Evolutionary conservation across 1,140 invertebrate species (phyloP).

Genomic region (Tetragonula clypearis): DNA sequence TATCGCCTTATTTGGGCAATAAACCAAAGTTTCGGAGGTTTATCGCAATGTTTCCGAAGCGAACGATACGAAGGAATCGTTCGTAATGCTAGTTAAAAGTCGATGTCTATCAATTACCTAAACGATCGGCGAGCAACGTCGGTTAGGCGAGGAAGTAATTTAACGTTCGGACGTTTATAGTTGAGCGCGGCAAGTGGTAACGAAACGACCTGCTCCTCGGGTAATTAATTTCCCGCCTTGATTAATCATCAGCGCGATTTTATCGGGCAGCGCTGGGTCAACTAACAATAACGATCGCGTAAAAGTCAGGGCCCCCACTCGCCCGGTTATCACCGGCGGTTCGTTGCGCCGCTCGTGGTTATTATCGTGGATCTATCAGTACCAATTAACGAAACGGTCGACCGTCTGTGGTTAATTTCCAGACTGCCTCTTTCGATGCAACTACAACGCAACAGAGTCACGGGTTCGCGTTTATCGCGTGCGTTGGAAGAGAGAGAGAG

Average conservation of each 20-base stretch:
- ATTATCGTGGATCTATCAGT: conserved; percentile 8
- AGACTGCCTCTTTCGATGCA: background rate
- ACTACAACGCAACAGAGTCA: no score
- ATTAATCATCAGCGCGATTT: conserved; percentile 60
- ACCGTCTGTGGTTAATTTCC: background rate
- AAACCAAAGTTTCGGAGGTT: conserved; percentile 1
- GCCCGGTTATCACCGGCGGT: background rate
- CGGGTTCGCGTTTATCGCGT: background rate
- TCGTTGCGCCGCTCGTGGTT: conserved; percentile 1
- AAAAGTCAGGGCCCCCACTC: background rate
- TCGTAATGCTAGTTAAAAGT: conserved; percentile 52
- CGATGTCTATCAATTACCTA: conserved; percentile 53
- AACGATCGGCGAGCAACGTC: conserved; percentile 53
- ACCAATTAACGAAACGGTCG: conserved; percentile 35
- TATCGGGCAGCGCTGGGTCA: conserved; percentile 29
- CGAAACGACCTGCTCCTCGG: conserved; percentile 45
- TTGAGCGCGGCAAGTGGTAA: conserved; percentile 41
- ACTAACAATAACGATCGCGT: conserved; percentile 42
- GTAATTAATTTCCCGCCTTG: conserved; percentile 64
- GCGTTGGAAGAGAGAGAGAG: background rate
- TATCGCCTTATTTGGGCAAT: conserved; percentile 36
- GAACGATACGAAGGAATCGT: conserved; percentile 23
- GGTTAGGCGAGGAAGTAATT: conserved; percentile 58
- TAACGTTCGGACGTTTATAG: conserved; percentile 54
- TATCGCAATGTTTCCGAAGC: background rate